Base-by-base conservation (phyloP, 1,140 invertebrate genomes). In the Harpegnathos saltator region DNA sequence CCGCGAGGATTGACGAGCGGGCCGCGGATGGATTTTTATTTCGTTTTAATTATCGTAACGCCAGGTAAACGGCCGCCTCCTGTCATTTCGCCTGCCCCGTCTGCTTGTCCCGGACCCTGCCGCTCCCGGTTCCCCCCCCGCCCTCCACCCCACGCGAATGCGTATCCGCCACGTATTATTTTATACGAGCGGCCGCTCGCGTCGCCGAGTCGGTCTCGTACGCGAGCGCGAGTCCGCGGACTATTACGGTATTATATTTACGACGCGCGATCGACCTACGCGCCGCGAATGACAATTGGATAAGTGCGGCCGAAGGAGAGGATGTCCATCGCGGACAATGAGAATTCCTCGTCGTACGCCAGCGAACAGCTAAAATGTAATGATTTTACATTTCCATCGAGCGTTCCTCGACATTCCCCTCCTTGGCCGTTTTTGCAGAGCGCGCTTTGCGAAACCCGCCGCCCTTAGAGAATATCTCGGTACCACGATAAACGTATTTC, bases 31-130 rank as follows among this genome's bases (percentile, higher is more conserved):
- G 85, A 91, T 91, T 91, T 92, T 92, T 90, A 88, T 91, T 91
- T 85, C 91, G 73, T 82, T 91, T 91, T 91, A 91, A 92, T 92
- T 89, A 90, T 90, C 85, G 87, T 83, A 82, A 89, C 77, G 90
- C 83, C 69, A 81, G 85, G 78, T 91, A 89, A 90, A 89, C 88
- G 85, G 80, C 63, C 63, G 52, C 68, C 69, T 72, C 88, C 68
- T 85, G 77, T 83, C 54, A 75, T 74, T 85, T 83, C 62, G 72
- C 52, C 56, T 68, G 66, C 52, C 82, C 48, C 52, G 62, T 82
- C 73, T 77, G 52, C 24, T 44, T 65, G 65, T 75, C 44, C 58
- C 72, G 75, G 22, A 22, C 44, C 52, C 65, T 69, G 19, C 22
- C 52, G 26, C 48, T n/a, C n/a, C n/a, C n/a, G n/a, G n/a, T n/a